Evolutionary conservation across 2,113 vertebrate genomes (phyloP).

Genomic region (Edolisoma coerulescens): DNA sequence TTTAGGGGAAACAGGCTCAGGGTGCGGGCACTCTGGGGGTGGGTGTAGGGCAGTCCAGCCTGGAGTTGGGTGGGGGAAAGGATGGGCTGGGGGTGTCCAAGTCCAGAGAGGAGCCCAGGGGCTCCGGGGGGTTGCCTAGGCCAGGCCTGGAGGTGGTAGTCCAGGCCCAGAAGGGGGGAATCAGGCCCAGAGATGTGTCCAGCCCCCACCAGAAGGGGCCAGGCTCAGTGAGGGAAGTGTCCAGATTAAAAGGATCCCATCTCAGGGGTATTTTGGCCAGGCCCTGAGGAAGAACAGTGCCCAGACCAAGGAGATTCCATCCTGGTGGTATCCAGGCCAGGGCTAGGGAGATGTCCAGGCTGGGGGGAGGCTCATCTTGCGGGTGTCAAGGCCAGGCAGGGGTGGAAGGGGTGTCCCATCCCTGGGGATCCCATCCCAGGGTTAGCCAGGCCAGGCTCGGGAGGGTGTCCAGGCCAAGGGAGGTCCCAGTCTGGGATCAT

Average conservation of each 20-base stretch:
- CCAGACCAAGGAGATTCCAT: not conserved
- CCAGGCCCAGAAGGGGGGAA: not conserved
- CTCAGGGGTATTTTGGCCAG: not conserved
- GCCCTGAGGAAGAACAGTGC: not conserved
- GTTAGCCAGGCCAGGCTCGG: not conserved
- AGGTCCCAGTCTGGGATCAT: not conserved
- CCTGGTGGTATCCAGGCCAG: not conserved
- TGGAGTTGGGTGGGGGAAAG: accelerated
- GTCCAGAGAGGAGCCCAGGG: too few species aligned
- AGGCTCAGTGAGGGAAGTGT: too few species aligned
- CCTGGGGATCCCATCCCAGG: not conserved
- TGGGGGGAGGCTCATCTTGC: not conserved
- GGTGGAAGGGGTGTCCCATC: not conserved
- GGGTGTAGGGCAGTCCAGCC: not conserved
- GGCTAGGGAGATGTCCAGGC: not conserved
- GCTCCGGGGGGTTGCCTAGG: too few species aligned
- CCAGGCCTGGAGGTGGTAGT: not conserved
- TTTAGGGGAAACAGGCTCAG: too few species aligned
- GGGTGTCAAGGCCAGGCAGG: not conserved
- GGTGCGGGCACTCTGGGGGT: not conserved
- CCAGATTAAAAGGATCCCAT: not conserved
- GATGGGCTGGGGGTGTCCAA: not conserved
- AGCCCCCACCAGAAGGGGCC: not conserved
- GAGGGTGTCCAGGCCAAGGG: not conserved
- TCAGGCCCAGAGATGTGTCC: not conserved